A percentile compares a stretch with the other conserved stretches of the same genome.
These are phyloP conservation scores for Podargus strigoides DNA, from an alignment of 2,797 vertebrate genomes.

Conservation along the genomic window DNA sequence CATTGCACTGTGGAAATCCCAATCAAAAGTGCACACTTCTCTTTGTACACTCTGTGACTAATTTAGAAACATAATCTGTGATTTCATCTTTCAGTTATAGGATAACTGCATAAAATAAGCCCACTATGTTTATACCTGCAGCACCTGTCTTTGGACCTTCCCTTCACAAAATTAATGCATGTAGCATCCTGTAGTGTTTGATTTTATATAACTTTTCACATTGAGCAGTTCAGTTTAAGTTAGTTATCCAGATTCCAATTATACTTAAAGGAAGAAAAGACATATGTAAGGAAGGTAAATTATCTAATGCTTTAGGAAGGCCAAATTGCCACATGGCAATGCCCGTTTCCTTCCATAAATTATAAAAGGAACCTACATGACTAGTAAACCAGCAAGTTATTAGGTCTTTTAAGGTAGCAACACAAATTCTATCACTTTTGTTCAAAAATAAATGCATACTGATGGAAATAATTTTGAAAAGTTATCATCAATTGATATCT, in stretches of 20 bases:
- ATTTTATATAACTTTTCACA: neutral
- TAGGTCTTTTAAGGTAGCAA: neutral
- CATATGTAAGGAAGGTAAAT: neutral
- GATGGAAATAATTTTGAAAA: neutral
- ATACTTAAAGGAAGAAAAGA: neutral
- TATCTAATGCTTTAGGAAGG: neutral
- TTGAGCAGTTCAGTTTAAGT: neutral
- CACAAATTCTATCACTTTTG: neutral
- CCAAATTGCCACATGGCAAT: accelerated
- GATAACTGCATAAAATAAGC: neutral
- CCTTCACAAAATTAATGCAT: neutral
- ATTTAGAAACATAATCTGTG: neutral
- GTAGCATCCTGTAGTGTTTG: neutral
- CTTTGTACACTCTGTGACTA: neutral
- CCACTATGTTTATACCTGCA: neutral
- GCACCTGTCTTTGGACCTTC: neutral
- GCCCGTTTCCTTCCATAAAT: neutral
- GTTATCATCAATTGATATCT: neutral
- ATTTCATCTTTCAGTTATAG: neutral
- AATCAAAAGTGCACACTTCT: neutral
- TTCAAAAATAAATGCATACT: neutral
- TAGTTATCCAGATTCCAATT: neutral
- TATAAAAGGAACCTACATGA: neutral
- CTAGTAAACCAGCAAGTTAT: neutral
- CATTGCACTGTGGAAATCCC: neutral